Conservation (phyloP, 2,113 vertebrate species). For the Cichladusa arquata region DNA sequence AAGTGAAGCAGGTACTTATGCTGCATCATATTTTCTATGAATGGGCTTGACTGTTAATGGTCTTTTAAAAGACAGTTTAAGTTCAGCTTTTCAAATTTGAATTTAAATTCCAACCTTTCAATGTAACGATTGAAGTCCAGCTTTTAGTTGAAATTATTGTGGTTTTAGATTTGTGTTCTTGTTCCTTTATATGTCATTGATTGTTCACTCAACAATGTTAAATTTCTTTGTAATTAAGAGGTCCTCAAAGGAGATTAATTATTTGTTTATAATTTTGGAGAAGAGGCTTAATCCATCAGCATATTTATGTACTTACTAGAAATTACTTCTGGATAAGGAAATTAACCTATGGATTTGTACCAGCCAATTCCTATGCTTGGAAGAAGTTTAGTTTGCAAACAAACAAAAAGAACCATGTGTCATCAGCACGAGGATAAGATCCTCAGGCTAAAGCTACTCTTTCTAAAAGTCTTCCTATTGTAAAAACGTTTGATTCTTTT, state of each 20-base stretch:
- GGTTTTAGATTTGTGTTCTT: background rate
- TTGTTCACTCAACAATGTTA: background rate
- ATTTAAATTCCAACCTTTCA: background rate
- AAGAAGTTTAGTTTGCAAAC: background rate
- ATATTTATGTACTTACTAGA: background rate
- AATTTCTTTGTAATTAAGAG: background rate
- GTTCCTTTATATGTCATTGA: background rate
- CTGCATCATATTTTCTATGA: background rate
- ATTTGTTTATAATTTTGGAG: background rate
- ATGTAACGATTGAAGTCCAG: accelerated
- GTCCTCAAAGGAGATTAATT: background rate
- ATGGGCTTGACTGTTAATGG: background rate
- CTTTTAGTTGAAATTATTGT: background rate
- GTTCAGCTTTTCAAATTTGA: background rate
- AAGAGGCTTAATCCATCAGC: background rate
- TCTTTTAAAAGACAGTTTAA: slow-evolving; percentile 1
- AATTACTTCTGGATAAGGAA: background rate
- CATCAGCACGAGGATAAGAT: background rate
- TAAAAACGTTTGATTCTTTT: background rate
- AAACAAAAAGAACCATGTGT: background rate
- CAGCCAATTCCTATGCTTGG: background rate
- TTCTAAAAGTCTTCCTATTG: background rate
- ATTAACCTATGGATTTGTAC: background rate
- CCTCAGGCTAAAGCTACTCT: background rate
- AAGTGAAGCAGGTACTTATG: slow-evolving; percentile 52